Conservation (phyloP, 2,888 invertebrate genomes). For the Phyllotreta striolata region DNA sequence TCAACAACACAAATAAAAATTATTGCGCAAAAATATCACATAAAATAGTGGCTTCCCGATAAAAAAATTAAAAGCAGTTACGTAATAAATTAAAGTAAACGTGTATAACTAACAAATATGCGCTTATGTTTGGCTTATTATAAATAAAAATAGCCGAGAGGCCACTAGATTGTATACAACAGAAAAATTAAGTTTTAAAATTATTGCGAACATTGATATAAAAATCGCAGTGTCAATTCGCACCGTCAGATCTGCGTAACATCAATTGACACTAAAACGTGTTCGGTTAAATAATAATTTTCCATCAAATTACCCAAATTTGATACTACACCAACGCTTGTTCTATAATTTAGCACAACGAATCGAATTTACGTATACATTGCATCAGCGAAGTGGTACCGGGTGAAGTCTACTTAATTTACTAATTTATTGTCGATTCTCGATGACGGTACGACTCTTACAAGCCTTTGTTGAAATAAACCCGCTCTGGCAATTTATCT, state of each 20-base stretch:
- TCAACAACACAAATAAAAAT: conserved; percentile 16
- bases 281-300: too few species aligned
- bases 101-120: not conserved
- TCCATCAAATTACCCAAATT: too few species aligned
- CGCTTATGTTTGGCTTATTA: too few species aligned
- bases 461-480: conserved; percentile 91
- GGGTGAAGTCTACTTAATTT: too few species aligned
- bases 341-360: too few species aligned
- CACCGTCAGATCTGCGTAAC: not conserved
- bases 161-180: conserved; percentile 5
- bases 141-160: too few species aligned
- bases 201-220: conserved; percentile 12
- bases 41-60: conserved; percentile 5
- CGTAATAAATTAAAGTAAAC: conserved; percentile 1
- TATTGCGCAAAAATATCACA: conserved; percentile 18
- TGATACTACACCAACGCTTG: too few species aligned
- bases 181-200: not conserved
- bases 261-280: conserved; percentile 3
- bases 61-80: not conserved
- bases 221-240: not conserved
- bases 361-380: too few species aligned
- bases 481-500: conserved; percentile 71
- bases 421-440: conserved; percentile 12
- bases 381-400: too few species aligned
- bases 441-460: conserved; percentile 60